Evolutionary conservation across 1,140 invertebrate species (phyloP), one percentile per base, ranked within the genome.

Genomic region (Camponotus vicinus): DNA sequence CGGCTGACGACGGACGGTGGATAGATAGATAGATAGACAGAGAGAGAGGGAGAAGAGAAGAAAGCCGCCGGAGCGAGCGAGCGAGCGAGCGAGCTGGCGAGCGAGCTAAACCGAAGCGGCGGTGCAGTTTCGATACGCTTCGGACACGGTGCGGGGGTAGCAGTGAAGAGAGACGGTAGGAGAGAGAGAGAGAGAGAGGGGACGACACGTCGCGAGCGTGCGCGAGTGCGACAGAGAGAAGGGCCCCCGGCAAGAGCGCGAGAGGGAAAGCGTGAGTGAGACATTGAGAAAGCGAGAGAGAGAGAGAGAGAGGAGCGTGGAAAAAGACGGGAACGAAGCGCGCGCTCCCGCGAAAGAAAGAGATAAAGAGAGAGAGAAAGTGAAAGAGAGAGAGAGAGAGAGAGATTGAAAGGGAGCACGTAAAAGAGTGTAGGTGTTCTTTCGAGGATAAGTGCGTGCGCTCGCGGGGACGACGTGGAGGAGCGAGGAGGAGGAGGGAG

Each of bases 381-480:
- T 55, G n/a, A 61, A 32, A 82, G 32, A 40, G 59, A 69, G 66
- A 64, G 11, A 61, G 88, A 76, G 75, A 85, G 66, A 87, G 52
- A 87, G 75, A 87, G 67, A 73, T 55, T 76, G 69, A 88, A 66
- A 84, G 79, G 57, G 88, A 55, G 69, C 79, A 69, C 63, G 80
- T 90, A 88, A 90, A 71, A 87, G 89, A 86, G 90, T 91, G 89
- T 90, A 89, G 79, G 90, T 91, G 76, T 85, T 85, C 63, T 57
- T 78, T 42, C 61, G 71, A 79, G 76, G 67, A 90, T 84, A 86
- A 88, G 89, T 86, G 90, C 79, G 89, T 85, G 73, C 85, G 80
- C 57, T 86, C 78, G 70, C 40, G 67, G 73, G 71, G 80, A 88
- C 86, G 84, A 87, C 88, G 89, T 89, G 89, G 61, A 79, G 85